A percentile compares a stretch with the other conserved stretches of the same genome.
Evolutionary conservation across 2,888 invertebrate species (phyloP).

Genomic region (Cacoxenus indagator): DNA sequence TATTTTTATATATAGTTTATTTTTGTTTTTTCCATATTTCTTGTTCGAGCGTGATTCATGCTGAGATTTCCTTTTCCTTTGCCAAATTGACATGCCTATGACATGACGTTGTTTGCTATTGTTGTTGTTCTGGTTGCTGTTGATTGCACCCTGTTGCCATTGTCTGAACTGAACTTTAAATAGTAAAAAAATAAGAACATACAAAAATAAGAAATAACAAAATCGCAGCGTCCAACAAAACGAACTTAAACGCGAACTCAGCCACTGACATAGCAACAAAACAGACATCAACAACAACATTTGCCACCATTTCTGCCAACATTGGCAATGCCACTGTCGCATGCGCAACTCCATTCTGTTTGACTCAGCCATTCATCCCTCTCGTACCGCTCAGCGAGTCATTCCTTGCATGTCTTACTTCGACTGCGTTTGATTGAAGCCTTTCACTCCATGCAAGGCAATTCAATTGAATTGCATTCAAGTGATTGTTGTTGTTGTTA

Average conservation of each 20-base stretch:
- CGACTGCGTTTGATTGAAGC: slow-evolving; percentile 63
- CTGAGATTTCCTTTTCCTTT: slow-evolving; percentile 58
- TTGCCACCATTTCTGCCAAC: slow-evolving; percentile 13
- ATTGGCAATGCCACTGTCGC: slow-evolving; percentile 13
- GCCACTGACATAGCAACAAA: slow-evolving; percentile 19
- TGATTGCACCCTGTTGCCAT: slow-evolving; percentile 55
- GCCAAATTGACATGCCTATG: slow-evolving; percentile 64
- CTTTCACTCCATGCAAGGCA: slow-evolving; percentile 68
- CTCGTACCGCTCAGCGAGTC: not conserved
- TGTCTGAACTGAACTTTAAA: slow-evolving; percentile 56
- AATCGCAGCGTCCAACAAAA: slow-evolving; percentile 10
- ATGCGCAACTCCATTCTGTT: slow-evolving; percentile 17
- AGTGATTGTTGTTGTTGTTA: slow-evolving; percentile 44
- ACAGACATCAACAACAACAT: slow-evolving; percentile 32
- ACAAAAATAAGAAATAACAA: slow-evolving; percentile 18
- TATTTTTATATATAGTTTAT: slow-evolving; percentile 36
- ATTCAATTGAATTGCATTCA: slow-evolving; percentile 32
- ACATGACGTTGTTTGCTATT: slow-evolving; percentile 54
- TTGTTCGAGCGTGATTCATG: slow-evolving; percentile 8
- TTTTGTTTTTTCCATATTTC: slow-evolving; percentile 28
- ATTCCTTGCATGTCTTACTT: slow-evolving; percentile 15
- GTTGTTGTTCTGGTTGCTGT: slow-evolving; percentile 46
- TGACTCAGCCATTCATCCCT: not conserved
- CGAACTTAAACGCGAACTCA: not conserved
- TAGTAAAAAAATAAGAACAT: slow-evolving; percentile 40